Conservation (phyloP, 2,888 invertebrate species). For the Parnassius apollo region DNA sequence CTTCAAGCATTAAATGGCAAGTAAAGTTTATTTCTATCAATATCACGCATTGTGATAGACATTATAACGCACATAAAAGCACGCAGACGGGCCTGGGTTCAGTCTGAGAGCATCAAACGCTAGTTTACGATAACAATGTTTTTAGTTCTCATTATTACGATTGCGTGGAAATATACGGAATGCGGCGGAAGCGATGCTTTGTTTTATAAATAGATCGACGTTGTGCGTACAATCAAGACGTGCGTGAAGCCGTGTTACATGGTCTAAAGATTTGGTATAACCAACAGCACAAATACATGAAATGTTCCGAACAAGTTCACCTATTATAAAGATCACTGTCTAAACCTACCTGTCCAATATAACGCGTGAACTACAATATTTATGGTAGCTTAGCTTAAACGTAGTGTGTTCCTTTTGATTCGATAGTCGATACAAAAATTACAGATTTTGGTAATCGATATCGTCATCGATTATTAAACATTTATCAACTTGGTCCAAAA, state of each 20-base stretch:
- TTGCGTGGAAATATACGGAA: conserved; percentile 22
- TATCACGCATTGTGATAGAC: neutral
- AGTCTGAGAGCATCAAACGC: conserved; percentile 29
- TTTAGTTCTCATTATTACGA: conserved; percentile 21
- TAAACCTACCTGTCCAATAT: no score
- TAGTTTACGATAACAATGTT: conserved; percentile 17
- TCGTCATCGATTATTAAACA: no score
- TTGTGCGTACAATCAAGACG: conserved; percentile 2
- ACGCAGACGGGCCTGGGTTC: conserved; percentile 27
- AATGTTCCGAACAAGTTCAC: no score
- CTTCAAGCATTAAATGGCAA: conserved; percentile 19
- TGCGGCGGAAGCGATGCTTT: conserved; percentile 26
- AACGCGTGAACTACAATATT: no score
- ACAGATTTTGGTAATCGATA: no score
- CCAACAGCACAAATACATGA: no score
- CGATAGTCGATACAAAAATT: no score
- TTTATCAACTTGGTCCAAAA: no score
- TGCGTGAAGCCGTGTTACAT: neutral
- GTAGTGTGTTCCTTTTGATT: no score
- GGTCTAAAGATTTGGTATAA: no score
- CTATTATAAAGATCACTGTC: no score
- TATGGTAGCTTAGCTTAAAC: no score
- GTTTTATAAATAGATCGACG: conserved; percentile 20
- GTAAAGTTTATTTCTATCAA: conserved; percentile 16
- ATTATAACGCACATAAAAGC: conserved; percentile 20